Percentiles rank a stretch among this genome's conserved stretches.
These are phyloP conservation scores for Lasioglossum lativentre DNA, from an alignment of 2,888 invertebrate species.

Conservation along the genomic window DNA sequence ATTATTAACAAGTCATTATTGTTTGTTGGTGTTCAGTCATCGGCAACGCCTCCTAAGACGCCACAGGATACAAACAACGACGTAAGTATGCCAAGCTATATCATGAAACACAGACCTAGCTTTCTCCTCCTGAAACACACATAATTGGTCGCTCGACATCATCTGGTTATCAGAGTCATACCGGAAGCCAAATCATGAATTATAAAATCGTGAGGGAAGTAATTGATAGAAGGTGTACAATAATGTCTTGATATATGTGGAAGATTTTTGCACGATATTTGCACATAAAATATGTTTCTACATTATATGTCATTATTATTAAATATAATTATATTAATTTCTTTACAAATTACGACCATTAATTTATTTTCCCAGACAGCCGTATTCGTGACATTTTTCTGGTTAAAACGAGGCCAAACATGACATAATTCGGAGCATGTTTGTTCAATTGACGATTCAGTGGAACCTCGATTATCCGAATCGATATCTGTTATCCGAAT, in stretches of 20 bases:
- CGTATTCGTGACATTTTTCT: neutral
- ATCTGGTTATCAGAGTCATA: neutral
- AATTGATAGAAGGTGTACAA: conserved; percentile 24
- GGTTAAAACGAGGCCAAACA: neutral
- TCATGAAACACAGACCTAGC: conserved; percentile 21
- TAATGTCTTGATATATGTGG: neutral
- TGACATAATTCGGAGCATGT: neutral
- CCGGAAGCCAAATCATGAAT: conserved; percentile 19
- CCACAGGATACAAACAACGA: conserved; percentile 78
- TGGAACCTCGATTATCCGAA: conserved; percentile 1
- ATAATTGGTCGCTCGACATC: conserved; percentile 16
- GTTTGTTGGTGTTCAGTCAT: conserved; percentile 81
- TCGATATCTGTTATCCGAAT: neutral
- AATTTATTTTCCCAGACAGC: neutral
- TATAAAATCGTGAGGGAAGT: conserved; percentile 13
- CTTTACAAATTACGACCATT: neutral
- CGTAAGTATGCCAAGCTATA: conserved; percentile 78
- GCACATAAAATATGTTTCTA: neutral
- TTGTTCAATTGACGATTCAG: neutral
- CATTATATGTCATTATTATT: neutral
- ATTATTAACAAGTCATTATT: conserved; percentile 80
- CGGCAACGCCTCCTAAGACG: conserved; percentile 80
- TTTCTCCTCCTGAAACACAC: conserved; percentile 4
- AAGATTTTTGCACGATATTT: neutral
- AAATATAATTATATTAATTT: neutral